Base-by-base conservation (phyloP, 2,113 vertebrate genomes). In the Pteropus alecto region DNA sequence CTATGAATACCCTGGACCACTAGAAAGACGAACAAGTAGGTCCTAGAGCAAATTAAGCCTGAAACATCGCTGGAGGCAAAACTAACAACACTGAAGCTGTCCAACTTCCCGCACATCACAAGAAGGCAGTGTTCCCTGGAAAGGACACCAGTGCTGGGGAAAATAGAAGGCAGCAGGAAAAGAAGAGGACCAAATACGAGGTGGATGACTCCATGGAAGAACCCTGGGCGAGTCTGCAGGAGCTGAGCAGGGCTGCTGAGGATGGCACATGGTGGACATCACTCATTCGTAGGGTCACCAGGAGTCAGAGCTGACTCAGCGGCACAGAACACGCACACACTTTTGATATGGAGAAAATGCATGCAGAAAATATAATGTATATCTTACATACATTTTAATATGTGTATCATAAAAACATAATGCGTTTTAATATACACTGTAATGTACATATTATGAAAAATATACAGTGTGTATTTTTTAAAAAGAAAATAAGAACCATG, bases 271-370 rank as follows among this genome's bases (percentile, higher is more conserved):
- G 18, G 15, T 28, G 38, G 56, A 21, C 35, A 1, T 43, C 78
- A 19, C 16, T 43, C 26, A 19, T 11, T 61, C 26, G 12, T 16
- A 12, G 58, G 5, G 16, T 33, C 15, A 3, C 56, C 38, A 10
- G 56, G 26, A 43, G 26, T 58, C 16, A 8, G 79, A 43, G 56
- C 26, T 1, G 4, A 19, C 56, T 81, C 56, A 81, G 12, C 2
- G 38, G 19, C 56, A 19, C 43, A 61, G 35, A 61, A 60, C 54
- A 41, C 35, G 41, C 56, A 78, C 35, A 30, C 8, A 56, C 54
- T 93, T 95, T 95, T 83, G 73, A 93, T 87, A 48, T 28, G 51
- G 92, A 95, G 88, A 94, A 61, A 81, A 30, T 58, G 35, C 3
- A 24, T 58, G 74, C 11, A 82, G 41, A 78, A 94, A 77, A 88